A percentile compares a stretch with the other conserved stretches of the same genome.
These are phyloP conservation scores for Acanthis flammea DNA, from an alignment of 2,797 vertebrate genomes.

Conservation along the genomic window DNA sequence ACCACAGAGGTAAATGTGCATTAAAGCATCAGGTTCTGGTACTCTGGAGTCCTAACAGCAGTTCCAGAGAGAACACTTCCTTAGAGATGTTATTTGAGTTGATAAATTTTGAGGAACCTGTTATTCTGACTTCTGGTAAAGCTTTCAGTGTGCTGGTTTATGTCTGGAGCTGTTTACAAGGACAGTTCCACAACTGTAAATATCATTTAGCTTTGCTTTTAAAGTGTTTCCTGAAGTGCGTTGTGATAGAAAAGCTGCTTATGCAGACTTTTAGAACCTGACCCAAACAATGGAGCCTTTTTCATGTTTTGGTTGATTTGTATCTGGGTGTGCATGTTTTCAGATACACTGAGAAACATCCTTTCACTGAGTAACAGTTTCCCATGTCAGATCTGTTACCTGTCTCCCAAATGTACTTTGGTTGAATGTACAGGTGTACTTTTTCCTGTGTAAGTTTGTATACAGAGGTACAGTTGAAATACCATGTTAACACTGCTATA, in stretches of 20 bases:
- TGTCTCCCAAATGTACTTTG: neutral
- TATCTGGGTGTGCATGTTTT: neutral
- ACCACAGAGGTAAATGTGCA: conserved; percentile 82
- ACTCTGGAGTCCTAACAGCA: neutral
- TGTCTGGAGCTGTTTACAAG: neutral
- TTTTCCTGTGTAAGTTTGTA: neutral
- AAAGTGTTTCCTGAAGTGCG: neutral
- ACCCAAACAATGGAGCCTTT: neutral
- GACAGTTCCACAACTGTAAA: neutral
- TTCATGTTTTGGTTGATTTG: neutral
- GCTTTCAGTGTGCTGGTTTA: neutral
- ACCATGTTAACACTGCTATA: neutral
- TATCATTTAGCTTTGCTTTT: neutral
- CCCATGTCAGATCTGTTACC: neutral
- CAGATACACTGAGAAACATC: neutral
- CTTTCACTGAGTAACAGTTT: neutral
- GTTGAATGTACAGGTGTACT: neutral
- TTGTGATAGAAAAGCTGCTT: neutral
- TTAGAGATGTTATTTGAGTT: neutral
- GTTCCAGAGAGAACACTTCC: neutral
- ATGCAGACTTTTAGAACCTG: neutral
- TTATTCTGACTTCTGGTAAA: neutral
- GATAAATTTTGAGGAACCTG: neutral
- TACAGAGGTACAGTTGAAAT: neutral
- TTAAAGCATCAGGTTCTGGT: neutral